phyloP scores from a whole-genome alignment of 2,113 vertebrate species.

The Thalassoma bifasciatum region DNA sequence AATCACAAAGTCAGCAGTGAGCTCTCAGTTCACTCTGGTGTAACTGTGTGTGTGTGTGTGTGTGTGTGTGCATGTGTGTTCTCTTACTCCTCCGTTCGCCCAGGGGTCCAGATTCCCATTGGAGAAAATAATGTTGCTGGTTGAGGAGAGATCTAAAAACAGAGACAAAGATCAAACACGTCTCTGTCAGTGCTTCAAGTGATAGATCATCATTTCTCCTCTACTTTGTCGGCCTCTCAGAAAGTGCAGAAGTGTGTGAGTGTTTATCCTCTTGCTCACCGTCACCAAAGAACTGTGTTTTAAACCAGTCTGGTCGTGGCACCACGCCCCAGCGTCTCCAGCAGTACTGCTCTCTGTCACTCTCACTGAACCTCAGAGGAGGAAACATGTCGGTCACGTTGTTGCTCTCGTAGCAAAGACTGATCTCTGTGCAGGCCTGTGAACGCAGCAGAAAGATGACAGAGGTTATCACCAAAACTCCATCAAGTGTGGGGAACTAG shows the following conservation, averaged over 20 bases:
- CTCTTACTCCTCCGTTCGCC: slow-evolving; percentile 93
- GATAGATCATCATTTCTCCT: no score
- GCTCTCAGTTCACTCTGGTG: neutral
- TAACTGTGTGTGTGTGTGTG: no score
- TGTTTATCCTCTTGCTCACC: slow-evolving; percentile 73
- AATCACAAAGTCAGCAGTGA: no score
- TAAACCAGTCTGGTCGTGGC: slow-evolving; percentile 86
- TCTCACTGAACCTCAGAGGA: slow-evolving; percentile 83
- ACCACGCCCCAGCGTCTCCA: slow-evolving; percentile 85
- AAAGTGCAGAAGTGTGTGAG: neutral
- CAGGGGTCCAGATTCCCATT: slow-evolving; percentile 96
- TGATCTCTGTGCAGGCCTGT: slow-evolving; percentile 93
- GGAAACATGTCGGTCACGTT: slow-evolving; percentile 94
- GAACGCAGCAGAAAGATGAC: slow-evolving; percentile 15
- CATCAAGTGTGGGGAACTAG: no score
- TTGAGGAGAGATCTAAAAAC: slow-evolving; percentile 84
- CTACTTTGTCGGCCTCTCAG: no score
- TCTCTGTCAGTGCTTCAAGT: no score
- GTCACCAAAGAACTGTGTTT: slow-evolving; percentile 86
- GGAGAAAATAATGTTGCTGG: slow-evolving; percentile 96
- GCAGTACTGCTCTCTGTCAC: slow-evolving; percentile 85
- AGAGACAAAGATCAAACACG: neutral
- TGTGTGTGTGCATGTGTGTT: no score
- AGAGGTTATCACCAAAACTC: no score
- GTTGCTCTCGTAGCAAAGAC: slow-evolving; percentile 90